Base-by-base conservation (phyloP, 1,140 invertebrate species). In the Adoxophyes honmai region DNA sequence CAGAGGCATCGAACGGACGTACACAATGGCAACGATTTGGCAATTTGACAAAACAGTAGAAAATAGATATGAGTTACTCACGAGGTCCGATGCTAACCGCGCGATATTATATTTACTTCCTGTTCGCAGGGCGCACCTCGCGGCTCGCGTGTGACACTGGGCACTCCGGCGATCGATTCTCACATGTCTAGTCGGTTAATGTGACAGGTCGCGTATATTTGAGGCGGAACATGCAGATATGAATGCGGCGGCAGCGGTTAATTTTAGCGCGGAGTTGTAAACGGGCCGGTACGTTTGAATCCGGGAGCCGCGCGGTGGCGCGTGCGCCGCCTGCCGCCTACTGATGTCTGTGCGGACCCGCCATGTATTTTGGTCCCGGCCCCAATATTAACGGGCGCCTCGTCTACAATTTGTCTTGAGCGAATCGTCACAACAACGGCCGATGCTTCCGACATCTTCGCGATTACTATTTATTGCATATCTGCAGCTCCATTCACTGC, bases 281-380 rank as follows among this genome's bases (percentile, higher is more conserved):
- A 81, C 75, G 78, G 81, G 73, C 73, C 75, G 66, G 64, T 73
- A 75, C 68, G 70, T 79, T 78, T 54, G 72, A 68, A 73, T 70
- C 62, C 68, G 67, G 68, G 66, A 67, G 63, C 69, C 73, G 84
- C 80, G 81, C 80, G 80, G 75, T 73, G 81, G 85, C 85, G 83
- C 81, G 74, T 77, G 75, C 80, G 85, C 85, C 81, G 85, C 76
- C 73, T 76, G 71, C 70, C 80, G 75, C 79, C 81, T 83, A 85
- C 80, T 85, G 83, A 66, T 74, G 78, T 68, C 67, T 70, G 69
- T 65, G 62, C 61, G 61, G 66, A 60, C 66, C 70, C 78, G 74
- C 68, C 71, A 81, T 84, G 77, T 86, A 88, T 86, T 88, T 86
- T 84, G 60, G 81, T 82, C 80, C 70, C 83, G 81, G 83, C 83